phyloP scores from a whole-genome alignment of 1,140 invertebrate genomes.

The Nomia melanderi region DNA sequence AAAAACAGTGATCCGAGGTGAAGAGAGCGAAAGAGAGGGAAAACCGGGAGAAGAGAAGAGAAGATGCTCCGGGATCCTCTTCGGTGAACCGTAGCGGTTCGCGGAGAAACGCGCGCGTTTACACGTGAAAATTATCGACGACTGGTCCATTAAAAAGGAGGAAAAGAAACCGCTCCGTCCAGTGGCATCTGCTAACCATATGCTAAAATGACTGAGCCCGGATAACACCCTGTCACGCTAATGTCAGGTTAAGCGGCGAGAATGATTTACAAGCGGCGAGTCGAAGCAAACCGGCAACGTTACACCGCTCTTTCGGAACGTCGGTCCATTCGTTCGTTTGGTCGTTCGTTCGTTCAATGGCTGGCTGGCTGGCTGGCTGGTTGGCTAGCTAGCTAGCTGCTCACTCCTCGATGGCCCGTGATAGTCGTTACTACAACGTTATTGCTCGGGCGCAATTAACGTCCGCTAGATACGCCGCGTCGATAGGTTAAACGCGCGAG shows the following conservation, averaged over 20 bases:
- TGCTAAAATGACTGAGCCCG: constrained; percentile 59
- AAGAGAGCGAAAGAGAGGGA: too few species aligned
- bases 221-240: constrained; percentile 66
- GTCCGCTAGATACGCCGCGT: constrained; percentile 47
- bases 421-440: constrained; percentile 50
- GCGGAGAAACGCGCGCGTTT: constrained; percentile 23
- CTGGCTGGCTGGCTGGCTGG: background rate
- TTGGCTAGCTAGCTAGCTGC: background rate
- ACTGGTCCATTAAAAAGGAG: constrained; percentile 54
- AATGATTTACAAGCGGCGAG: constrained; percentile 68
- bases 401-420: background rate
- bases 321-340: too few species aligned
- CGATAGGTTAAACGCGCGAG: constrained; percentile 50
- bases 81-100: background rate
- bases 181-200: constrained; percentile 67
- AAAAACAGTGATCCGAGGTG: too few species aligned
- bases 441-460: constrained; percentile 47
- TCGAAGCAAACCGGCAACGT: constrained; percentile 39
- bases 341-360: too few species aligned
- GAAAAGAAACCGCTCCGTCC: constrained; percentile 31
- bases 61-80: background rate
- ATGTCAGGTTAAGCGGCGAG: constrained; percentile 68
- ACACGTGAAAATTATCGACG: constrained; percentile 54
- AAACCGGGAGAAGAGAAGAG: background rate
- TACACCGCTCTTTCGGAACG: constrained; percentile 22